phyloP scores from a whole-genome alignment of 2,113 vertebrate genomes.

The Hydrochoerus hydrochaeris region DNA sequence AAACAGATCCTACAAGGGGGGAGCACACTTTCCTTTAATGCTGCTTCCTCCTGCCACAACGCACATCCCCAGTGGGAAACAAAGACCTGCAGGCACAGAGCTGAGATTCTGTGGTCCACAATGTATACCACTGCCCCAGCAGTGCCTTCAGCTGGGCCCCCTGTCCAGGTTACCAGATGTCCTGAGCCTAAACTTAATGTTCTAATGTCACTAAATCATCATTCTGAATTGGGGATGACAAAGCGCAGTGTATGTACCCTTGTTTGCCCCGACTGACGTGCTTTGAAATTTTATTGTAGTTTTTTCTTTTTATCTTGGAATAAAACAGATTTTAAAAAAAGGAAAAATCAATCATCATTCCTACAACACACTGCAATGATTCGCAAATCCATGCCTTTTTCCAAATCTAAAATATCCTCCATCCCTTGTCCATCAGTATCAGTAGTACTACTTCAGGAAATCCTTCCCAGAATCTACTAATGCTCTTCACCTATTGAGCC shows the following conservation, averaged over 20 bases:
- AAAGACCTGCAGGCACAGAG: neutral
- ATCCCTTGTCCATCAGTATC: neutral
- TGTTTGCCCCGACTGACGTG: too few species aligned
- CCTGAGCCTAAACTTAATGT: neutral
- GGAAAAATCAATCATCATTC: neutral
- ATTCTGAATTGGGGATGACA: neutral
- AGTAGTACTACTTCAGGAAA: neutral
- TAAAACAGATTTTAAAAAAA: too few species aligned
- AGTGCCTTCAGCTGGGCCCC: neutral
- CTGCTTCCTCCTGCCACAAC: neutral
- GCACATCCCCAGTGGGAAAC: neutral
- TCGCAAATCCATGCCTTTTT: constrained; percentile 1
- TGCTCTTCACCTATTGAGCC: neutral
- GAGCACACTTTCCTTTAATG: neutral
- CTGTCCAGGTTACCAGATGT: neutral
- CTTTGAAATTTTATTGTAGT: too few species aligned
- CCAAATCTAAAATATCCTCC: neutral
- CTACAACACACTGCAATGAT: neutral
- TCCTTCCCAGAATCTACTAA: neutral
- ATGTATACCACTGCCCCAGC: too few species aligned
- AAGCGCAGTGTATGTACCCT: too few species aligned
- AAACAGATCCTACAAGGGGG: neutral
- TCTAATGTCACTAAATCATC: neutral
- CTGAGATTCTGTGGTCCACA: neutral
- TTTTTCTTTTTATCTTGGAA: too few species aligned